Base-by-base conservation (phyloP, 1,140 invertebrate species). In the Atopsyche davidsoni region DNA sequence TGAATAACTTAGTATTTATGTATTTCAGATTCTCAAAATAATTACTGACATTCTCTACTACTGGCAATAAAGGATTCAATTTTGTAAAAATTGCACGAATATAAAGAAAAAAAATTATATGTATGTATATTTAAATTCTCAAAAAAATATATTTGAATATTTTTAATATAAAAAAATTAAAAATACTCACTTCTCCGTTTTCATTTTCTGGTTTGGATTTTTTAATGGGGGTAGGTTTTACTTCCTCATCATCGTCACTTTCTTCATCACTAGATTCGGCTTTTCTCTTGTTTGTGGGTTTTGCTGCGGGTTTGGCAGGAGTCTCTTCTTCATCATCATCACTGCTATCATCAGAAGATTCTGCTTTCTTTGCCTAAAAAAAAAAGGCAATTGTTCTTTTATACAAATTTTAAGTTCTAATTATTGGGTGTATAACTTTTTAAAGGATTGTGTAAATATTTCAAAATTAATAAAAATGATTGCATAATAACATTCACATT, bases 191-290 rank as follows among this genome's bases (percentile, higher is more conserved):
- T 18, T 43, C 46, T 21, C 54, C 4, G 61, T 60, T 14, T 50
- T 42, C 42, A 24, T 55, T 63, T 43, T 63, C 62, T 6, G 64
- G 58, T 56, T 69, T 77, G 22, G 64, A 58, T 25, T 63, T 64
- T 50, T 76, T 70, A 2, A 62, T 57, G 11, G 66, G 50, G 41
- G 58, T 58, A 10, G 63, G 57, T 9, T 57, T 46, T 21, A 51
- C 57, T 22, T 65, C 65, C 7, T 64, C 61, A 3, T 67, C 60
- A 4, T 64, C 61, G 10, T 64, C 62, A 19, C 62, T 57, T 16
- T 65, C 62, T 24, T 67, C 60, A 9, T 62, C 61, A 59, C 75
- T 73, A 42, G 60, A 52, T 25, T 61, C 51, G 36, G 65, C 44
- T 51, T 59, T 64, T 44, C 44, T 50, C 21, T 70, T 67, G 21